Evolutionary conservation across 2,797 vertebrate species (phyloP), one percentile per base, ranked within the genome.

Genomic region (Scolopax rusticola): DNA sequence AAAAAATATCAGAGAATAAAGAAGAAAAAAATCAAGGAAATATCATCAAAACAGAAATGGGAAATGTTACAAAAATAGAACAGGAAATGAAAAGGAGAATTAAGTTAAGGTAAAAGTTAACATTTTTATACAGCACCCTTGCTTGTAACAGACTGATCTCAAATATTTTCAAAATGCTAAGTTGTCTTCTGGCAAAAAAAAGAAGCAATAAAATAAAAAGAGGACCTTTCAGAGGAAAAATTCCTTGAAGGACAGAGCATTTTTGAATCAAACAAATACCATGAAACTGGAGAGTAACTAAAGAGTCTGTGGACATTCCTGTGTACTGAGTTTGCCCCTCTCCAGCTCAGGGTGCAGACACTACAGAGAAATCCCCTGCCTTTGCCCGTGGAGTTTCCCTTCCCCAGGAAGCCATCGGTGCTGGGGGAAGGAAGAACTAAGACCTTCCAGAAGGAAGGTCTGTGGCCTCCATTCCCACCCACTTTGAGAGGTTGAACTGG

Each of bases 401-500:
- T 11, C 78, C n/a, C 41, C 68, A 41, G 12, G 36, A 71, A 76
- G 47, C 28, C 28, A 6, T 1, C 32, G 48, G 32, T 60, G 64
- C 60, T 30, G 2, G 0, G 32, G 38, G 28, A 73, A 63, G 23
- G 41, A 64, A 32, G 23, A 32, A 75, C 33, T 15, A 53, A 53
- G 51, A 53, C n/a, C 23, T 51, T 24, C 30, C 1, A 2, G 30
- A 41, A 67, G 7, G 25, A 61, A 77, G 59, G 23, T 24, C 40
- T n/a, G 10, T 33, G 73, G 36, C 51, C 48, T 54, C 21, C 32
- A 75, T 51, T 71, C 48, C 53, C 65, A 32, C 19, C 24, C 17
- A 0, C 11, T 33, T 32, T 2, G 1, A 75, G 48, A 64, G 75
- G 54, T 10, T 36, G 60, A 33, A 36, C 0, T 1, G 5, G 47